Percentiles rank a stretch among this genome's conserved stretches.
phyloP scores from a whole-genome alignment of 2,113 vertebrate genomes.

The Odocoileus virginianus region DNA sequence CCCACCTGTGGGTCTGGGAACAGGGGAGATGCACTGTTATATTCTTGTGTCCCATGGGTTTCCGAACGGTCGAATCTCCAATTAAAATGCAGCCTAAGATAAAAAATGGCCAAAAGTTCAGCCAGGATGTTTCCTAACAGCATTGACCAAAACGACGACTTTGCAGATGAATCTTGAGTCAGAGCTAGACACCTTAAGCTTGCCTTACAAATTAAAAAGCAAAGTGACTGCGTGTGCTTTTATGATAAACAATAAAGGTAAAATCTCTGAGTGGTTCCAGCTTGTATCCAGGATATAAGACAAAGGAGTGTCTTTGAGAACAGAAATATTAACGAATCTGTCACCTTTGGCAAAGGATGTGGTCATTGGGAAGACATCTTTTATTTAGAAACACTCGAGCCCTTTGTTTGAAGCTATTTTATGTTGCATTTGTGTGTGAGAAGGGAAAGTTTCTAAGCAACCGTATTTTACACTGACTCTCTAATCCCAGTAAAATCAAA shows the following conservation, averaged over 20 bases:
- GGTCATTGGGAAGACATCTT: background rate
- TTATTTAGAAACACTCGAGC: background rate
- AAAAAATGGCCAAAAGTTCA: background rate
- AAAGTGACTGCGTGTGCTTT: background rate
- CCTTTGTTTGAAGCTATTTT: slow-evolving; percentile 8
- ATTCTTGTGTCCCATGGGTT: background rate
- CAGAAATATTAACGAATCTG: background rate
- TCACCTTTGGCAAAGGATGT: background rate
- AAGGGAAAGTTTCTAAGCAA: slow-evolving; percentile 25
- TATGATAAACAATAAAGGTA: background rate
- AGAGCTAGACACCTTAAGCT: background rate
- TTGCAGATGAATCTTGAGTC: background rate
- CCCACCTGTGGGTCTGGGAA: too few species aligned
- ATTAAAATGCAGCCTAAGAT: background rate
- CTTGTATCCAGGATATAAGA: background rate
- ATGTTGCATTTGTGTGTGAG: background rate
- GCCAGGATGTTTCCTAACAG: background rate
- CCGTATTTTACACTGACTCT: background rate
- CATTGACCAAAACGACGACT: background rate
- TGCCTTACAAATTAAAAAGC: background rate
- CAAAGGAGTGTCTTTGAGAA: background rate
- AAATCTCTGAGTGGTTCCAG: background rate
- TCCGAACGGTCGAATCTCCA: background rate
- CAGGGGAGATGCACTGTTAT: fast-evolving
- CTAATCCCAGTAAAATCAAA: background rate